phyloP scores from a whole-genome alignment of 2,797 vertebrate species.

The Erpetoichthys calabaricus region DNA sequence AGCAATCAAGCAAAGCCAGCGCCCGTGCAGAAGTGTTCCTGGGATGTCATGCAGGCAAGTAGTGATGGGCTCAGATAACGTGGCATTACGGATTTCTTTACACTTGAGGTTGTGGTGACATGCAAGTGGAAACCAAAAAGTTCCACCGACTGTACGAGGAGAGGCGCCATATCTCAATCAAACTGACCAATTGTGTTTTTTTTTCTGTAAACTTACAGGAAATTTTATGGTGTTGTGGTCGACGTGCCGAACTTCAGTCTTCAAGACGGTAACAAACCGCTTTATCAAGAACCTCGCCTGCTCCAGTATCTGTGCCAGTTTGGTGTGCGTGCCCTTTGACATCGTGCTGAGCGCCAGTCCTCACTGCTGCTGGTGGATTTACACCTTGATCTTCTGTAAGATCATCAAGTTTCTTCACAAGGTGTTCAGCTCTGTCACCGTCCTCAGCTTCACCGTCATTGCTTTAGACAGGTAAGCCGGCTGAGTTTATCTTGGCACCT shows the following conservation, averaged over 20 bases:
- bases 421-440: slow-evolving; percentile 87
- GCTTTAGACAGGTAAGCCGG: slow-evolving; percentile 81
- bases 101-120: too few relatives aligned
- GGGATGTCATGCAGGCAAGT: too few relatives aligned
- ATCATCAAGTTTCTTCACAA: slow-evolving; percentile 86
- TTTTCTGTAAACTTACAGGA: slow-evolving; percentile 41
- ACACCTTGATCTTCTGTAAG: slow-evolving; percentile 76
- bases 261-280: slow-evolving; percentile 85
- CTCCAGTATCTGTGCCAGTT: slow-evolving; percentile 79
- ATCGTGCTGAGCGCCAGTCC: slow-evolving; percentile 75
- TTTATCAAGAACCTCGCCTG: slow-evolving; percentile 93
- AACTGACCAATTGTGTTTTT: too few relatives aligned
- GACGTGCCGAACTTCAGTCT: slow-evolving; percentile 78
- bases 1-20: too few relatives aligned
- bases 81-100: too few relatives aligned
- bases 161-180: too few relatives aligned
- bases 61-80: too few relatives aligned
- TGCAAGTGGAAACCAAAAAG: too few relatives aligned
- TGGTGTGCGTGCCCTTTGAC: slow-evolving; percentile 89
- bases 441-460: slow-evolving; percentile 88
- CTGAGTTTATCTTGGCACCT: neutral
- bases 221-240: slow-evolving; percentile 87
- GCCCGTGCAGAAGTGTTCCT: too few relatives aligned
- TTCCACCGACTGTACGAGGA: too few relatives aligned
- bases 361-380: slow-evolving; percentile 88